Evolutionary conservation across 2,797 vertebrate species (phyloP).

Genomic region (Gymnocypris eckloni): DNA sequence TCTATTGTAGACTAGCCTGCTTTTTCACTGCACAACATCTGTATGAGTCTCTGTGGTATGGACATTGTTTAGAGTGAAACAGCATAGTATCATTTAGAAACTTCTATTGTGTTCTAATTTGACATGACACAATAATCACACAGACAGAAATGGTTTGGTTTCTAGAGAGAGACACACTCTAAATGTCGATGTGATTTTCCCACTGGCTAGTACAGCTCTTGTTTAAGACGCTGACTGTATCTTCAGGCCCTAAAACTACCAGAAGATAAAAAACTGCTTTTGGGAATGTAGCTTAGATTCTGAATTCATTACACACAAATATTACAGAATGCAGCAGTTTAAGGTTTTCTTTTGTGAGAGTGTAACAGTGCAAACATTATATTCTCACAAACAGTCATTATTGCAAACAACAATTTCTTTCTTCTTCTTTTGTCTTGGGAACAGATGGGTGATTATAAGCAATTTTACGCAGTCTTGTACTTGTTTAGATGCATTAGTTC

Average conservation of each 20-base stretch:
- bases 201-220: neutral
- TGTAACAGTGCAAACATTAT: conserved; percentile 45
- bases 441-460: conserved; percentile 1
- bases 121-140: conserved; percentile 3
- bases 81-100: conserved; percentile 30
- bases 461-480: conserved; percentile 33
- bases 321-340: conserved; percentile 16
- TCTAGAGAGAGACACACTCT: neutral
- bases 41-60: conserved; percentile 4
- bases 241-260: neutral
- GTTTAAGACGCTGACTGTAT: neutral
- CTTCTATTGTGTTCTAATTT: conserved; percentile 4
- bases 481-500: conserved; percentile 37
- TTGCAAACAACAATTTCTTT: neutral
- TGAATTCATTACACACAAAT: conserved; percentile 1
- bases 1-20: neutral
- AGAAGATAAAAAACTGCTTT: neutral
- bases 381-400: conserved; percentile 4
- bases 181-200: conserved; percentile 13
- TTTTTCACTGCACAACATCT: neutral
- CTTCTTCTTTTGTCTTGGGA: conserved; percentile 7
- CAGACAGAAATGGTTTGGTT: conserved; percentile 8
- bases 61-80: neutral
- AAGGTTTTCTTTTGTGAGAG: conserved; percentile 16
- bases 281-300: neutral